Percentiles rank a stretch among this genome's conserved stretches.
Evolutionary conservation across 2,888 invertebrate species (phyloP).

Genomic region (Drosophila antonietae): DNA sequence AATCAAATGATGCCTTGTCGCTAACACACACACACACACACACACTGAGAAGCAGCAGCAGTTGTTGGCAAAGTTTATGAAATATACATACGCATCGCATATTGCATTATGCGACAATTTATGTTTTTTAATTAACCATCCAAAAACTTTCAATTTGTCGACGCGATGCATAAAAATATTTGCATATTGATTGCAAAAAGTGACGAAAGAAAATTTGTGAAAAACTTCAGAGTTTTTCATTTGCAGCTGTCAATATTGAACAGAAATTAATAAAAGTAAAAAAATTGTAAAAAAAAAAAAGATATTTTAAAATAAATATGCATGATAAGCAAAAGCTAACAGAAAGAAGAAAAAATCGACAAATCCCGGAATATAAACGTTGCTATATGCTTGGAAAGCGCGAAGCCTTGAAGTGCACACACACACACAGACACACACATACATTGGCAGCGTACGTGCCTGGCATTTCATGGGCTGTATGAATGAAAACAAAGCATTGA

Average conservation of each 20-base stretch:
- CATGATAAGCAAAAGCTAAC: slow-evolving; percentile 10
- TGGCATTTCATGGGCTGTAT: slow-evolving; percentile 63
- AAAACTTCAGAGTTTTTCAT: slow-evolving; percentile 15
- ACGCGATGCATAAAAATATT: slow-evolving; percentile 42
- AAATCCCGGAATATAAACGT: slow-evolving; percentile 28
- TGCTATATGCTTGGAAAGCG: slow-evolving; percentile 30
- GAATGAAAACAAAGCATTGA: slow-evolving; percentile 64
- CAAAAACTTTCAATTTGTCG: slow-evolving; percentile 58
- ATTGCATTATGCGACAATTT: slow-evolving; percentile 71
- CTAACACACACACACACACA: not conserved
- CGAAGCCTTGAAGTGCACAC: slow-evolving; percentile 68
- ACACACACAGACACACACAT: not conserved
- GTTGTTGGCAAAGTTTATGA: slow-evolving; percentile 27
- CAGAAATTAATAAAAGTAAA: slow-evolving; percentile 32
- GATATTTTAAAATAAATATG: slow-evolving; percentile 2
- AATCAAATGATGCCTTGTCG: slow-evolving; percentile 23
- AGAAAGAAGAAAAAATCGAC: slow-evolving; percentile 24
- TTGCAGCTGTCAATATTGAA: slow-evolving; percentile 68
- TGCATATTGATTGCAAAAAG: slow-evolving; percentile 66
- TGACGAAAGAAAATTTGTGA: slow-evolving; percentile 12
- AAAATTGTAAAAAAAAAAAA: not conserved
- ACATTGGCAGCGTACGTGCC: slow-evolving; percentile 57
- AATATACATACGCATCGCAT: slow-evolving; percentile 44
- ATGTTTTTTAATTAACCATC: slow-evolving; percentile 72
- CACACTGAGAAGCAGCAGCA: not conserved